A percentile compares a stretch with the other conserved stretches of the same genome.
Evolutionary conservation across 1,140 invertebrate species (phyloP).

Genomic region (Lepidurus couesii): DNA sequence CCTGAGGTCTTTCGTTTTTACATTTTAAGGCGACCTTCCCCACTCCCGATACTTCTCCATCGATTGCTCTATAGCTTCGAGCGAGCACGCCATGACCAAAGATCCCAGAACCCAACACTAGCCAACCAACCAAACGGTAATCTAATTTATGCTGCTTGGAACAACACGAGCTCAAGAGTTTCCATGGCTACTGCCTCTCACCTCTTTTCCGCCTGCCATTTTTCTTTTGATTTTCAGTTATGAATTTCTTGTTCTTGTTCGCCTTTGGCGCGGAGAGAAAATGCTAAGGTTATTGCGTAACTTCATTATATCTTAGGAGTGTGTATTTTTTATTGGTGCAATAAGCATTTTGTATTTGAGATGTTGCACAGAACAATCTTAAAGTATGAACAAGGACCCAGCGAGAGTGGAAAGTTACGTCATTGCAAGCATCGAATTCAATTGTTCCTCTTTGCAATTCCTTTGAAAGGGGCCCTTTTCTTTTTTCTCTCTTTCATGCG

Average conservation of each 20-base stretch:
- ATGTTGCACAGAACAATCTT: not conserved
- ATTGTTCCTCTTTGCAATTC: slow-evolving; percentile 8
- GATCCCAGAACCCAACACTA: not conserved
- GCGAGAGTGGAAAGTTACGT: not conserved
- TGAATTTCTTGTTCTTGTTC: not conserved
- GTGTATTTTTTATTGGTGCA: not conserved
- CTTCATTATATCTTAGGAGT: not conserved
- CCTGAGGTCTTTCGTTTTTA: slow-evolving; percentile 6
- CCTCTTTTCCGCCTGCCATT: not conserved
- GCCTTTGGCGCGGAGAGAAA: not conserved
- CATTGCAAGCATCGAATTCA: not conserved
- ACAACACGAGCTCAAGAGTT: slow-evolving; percentile 12
- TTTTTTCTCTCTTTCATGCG: not conserved
- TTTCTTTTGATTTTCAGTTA: not conserved
- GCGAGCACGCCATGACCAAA: not conserved
- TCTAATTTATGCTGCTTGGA: slow-evolving; percentile 19
- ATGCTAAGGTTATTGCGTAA: not conserved
- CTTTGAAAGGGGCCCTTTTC: not conserved
- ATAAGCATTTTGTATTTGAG: not conserved
- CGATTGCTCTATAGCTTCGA: not conserved
- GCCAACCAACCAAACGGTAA: slow-evolving; percentile 18
- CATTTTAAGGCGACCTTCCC: not conserved
- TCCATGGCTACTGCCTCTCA: slow-evolving; percentile 8
- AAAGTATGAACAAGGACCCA: not conserved
- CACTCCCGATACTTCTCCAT: not conserved